Base-by-base conservation (phyloP, 2,888 invertebrate genomes). In the Andrena dorsata region DNA sequence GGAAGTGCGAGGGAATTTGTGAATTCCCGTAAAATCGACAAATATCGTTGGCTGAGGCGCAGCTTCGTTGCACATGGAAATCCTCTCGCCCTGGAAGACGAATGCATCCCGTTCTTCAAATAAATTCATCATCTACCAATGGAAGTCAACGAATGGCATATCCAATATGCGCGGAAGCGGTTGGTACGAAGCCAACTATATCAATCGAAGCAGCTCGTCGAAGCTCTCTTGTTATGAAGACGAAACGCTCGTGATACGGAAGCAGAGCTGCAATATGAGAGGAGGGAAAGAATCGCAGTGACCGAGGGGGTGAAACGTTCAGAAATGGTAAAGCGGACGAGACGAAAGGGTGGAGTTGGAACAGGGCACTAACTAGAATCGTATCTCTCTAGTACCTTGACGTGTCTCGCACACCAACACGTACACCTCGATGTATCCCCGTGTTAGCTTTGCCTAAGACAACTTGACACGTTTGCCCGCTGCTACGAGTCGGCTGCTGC, bases 391-490 rank as follows among this genome's bases (percentile, higher is more conserved):
- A 86, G 87, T 84, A 63, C 82, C 80, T 66, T 80, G 84, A 80
- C 86, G 78, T 85, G 78, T 83, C 85, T 77, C 71, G 77, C 30
- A 41, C 73, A 66, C 78, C 53, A 70, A 79, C 49, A 68, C 63
- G 41, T 26, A 58, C 53, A 7, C 51, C 63, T 56, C 63, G 63
- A 74, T 69, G 79, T 82, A 69, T 75, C 60, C 71, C 80, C 68
- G 75, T 90, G 89, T 90, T 90, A 88, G 89, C 87, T 89, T 88
- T 89, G 86, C 89, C 89, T 87, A 89, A 91, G 91, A 90, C 91
- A 91, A 91, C 91, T 92, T 91, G 92, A 92, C 92, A 91, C 90
- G 89, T 90, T 91, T 89, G 82, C 86, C 88, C 65, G 76, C 74
- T 80, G 80, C 84, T 73, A 83, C 80, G 80, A 78, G 81, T 84